Conservation (phyloP, 2,888 invertebrate species). For the Scaeva pyrastri region DNA sequence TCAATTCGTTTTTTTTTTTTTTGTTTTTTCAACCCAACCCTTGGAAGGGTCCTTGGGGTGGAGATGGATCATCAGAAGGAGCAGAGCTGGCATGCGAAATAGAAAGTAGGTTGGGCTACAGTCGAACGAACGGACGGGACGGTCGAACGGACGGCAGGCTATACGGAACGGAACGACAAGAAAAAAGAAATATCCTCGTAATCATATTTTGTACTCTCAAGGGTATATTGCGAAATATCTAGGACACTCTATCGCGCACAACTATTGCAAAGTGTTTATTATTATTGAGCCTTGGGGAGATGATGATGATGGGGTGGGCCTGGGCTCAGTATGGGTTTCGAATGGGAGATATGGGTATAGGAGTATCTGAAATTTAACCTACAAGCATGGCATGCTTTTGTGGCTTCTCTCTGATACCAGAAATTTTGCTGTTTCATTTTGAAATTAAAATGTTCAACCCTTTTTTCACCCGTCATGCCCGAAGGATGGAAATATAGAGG, state of each 20-base stretch:
- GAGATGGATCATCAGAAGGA: constrained; percentile 57
- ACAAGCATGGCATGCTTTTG: constrained; percentile 46
- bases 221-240: constrained; percentile 72
- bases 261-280: constrained; percentile 75
- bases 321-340: background rate
- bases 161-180: constrained; percentile 41
- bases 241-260: constrained; percentile 70
- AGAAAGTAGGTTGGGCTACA: constrained; percentile 55
- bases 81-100: constrained; percentile 39
- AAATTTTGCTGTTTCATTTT: constrained; percentile 69
- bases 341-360: background rate
- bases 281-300: constrained; percentile 69
- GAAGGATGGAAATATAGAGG: constrained; percentile 34
- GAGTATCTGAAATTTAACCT: constrained; percentile 29
- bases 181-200: constrained; percentile 59
- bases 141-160: constrained; percentile 14
- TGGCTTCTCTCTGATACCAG: constrained; percentile 60
- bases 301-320: constrained; percentile 18
- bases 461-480: constrained; percentile 39
- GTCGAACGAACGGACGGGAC: background rate
- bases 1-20: constrained; percentile 12
- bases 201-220: constrained; percentile 70
- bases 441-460: constrained; percentile 68
- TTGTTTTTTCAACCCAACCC: background rate
- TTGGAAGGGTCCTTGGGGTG: constrained; percentile 33